Base-by-base conservation (phyloP, 2,888 invertebrate genomes). In the Dryobota labecula region DNA sequence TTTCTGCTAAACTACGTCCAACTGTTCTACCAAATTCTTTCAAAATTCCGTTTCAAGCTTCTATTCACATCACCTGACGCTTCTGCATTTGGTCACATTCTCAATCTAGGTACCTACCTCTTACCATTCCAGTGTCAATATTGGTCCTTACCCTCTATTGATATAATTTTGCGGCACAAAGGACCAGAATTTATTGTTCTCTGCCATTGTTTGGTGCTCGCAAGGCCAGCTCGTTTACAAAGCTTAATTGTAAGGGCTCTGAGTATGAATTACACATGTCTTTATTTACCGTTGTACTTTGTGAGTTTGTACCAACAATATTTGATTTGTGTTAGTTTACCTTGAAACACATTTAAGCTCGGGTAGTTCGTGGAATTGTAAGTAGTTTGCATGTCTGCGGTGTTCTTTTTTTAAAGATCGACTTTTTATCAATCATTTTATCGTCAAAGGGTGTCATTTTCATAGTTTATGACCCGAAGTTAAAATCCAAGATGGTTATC, bases 131-230 rank as follows among this genome's bases (percentile, higher is more conserved):
- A 65, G 33, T 60, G 78, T 85, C 87, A 87, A 85, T 87, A 89
- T 84, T 84, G 84, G 49, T 61, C 56, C 43, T 61, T n/a, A 18
- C 64, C 80, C 74, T 67, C 63, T 79, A 80, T 83, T 88, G 85
- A 78, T 84, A 85, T 86, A 86, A 88, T 86, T 85, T 84, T 41
- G 47, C 38, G 72, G 62, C 73, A 90, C 88, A 88, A 88, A 86
- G 82, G 84, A 77, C 80, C 71, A 73, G 70, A 88, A 89, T 89
- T 88, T 90, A 91, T 90, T 86, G 87, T 90, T 86, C 86, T 83
- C 85, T 65, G 79, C 80, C 79, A 88, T 90, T 91, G 91, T 91
- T 88, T 80, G 72, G 82, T 51, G 78, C 79, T 80, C 66, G 65
- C 49, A 83, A 87, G 85, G 83, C 81, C 84, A 84, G 84, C 36